Evolutionary conservation across 2,113 vertebrate species (phyloP).

Genomic region (Peromyscus californicus): DNA sequence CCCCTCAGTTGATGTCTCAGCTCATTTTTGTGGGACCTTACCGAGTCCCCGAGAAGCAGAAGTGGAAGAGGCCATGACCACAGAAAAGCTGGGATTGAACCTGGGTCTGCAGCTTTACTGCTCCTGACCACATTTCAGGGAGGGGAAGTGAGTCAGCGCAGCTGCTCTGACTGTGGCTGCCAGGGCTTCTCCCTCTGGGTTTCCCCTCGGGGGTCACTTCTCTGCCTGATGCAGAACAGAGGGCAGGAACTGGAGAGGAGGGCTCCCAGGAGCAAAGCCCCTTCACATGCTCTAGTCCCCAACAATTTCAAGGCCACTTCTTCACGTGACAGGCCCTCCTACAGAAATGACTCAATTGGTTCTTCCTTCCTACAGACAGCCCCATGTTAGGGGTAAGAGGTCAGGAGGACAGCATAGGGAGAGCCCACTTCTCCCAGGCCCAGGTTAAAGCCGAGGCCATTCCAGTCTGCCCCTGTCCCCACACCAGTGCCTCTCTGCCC

Average conservation of each 20-base stretch:
- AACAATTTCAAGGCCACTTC: neutral
- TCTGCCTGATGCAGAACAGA: neutral
- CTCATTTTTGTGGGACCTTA: neutral
- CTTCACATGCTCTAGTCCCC: no score
- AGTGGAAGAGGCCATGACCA: neutral
- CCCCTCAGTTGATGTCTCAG: neutral
- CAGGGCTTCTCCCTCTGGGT: neutral
- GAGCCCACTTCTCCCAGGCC: neutral
- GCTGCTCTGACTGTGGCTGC: neutral
- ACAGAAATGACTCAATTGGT: neutral
- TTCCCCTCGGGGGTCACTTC: conserved; percentile 28
- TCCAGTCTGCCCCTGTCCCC: neutral
- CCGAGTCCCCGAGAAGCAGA: neutral
- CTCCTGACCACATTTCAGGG: neutral
- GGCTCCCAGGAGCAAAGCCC: no score
- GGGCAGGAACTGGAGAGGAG: no score
- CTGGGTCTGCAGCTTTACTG: neutral
- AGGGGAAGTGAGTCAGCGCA: conserved; percentile 42
- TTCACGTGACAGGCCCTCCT: neutral
- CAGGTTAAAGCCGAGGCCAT: neutral
- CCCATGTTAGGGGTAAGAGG: neutral
- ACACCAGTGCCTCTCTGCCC: neutral
- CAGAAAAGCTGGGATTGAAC: neutral
- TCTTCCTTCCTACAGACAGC: neutral
- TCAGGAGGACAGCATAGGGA: neutral